Percentiles rank a stretch among this genome's conserved stretches.
Evolutionary conservation across 2,797 vertebrate species (phyloP).

Genomic region (Numenius phaeopus): DNA sequence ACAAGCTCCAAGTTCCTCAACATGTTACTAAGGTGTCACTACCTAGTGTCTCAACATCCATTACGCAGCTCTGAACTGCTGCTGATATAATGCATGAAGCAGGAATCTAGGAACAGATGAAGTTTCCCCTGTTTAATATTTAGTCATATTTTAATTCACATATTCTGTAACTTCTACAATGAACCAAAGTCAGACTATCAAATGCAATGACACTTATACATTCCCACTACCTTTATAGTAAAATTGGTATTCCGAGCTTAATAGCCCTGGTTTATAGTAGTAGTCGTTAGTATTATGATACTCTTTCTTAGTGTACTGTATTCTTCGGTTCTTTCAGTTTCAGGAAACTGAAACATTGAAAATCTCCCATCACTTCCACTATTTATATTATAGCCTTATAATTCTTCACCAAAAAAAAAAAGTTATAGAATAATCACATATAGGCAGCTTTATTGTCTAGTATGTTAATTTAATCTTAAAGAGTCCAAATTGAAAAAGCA

Average conservation of each 20-base stretch:
- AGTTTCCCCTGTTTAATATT: not conserved
- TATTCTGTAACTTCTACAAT: not conserved
- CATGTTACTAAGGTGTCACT: not conserved
- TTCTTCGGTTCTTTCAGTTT: not conserved
- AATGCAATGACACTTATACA: not conserved
- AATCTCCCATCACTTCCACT: not conserved
- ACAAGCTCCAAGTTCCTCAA: not conserved
- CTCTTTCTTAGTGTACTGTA: not conserved
- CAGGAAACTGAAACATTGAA: not conserved
- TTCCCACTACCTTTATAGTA: not conserved
- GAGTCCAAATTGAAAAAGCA: not conserved
- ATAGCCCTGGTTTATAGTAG: not conserved
- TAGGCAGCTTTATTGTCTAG: not conserved
- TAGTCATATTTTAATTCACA: not conserved
- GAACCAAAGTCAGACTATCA: not conserved
- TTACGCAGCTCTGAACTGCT: not conserved
- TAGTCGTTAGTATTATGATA: not conserved
- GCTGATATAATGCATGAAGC: not conserved
- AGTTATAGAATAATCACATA: not conserved
- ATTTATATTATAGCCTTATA: not conserved
- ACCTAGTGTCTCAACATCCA: not conserved
- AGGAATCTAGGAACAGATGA: not conserved
- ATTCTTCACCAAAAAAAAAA: not conserved
- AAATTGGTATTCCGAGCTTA: not conserved
- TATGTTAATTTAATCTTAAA: not conserved